Conservation (phyloP, 2,888 invertebrate genomes). For the Phymatocera aterrima region DNA sequence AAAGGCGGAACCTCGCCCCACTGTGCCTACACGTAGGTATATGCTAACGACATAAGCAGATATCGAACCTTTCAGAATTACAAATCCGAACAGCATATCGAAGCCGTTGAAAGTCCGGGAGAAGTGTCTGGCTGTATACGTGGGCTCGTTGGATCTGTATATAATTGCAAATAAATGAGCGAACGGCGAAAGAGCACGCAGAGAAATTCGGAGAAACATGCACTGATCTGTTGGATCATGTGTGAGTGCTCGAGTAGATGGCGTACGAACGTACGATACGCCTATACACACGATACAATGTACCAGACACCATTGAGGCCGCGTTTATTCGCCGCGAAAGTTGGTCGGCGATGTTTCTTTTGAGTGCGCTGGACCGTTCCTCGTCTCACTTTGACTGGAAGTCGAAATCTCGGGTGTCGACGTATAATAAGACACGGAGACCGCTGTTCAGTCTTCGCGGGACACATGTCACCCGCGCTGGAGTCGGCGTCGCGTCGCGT, state of each 20-base stretch:
- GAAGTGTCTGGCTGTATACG: neutral
- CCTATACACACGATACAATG: neutral
- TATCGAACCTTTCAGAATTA: neutral
- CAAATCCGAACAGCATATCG: neutral
- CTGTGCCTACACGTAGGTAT: neutral
- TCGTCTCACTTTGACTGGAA: conserved; percentile 21
- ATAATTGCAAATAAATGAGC: too few relatives aligned
- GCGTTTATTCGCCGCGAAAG: conserved; percentile 17
- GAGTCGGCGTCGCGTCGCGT: conserved; percentile 43
- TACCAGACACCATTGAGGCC: neutral
- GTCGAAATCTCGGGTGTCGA: conserved; percentile 59
- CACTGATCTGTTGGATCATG: too few relatives aligned
- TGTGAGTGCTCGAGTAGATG: too few relatives aligned
- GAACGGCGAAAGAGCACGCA: too few relatives aligned
- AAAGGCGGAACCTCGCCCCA: neutral
- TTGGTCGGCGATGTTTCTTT: neutral
- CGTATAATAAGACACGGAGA: conserved; percentile 66
- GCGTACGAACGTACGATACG: neutral
- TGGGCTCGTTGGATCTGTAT: neutral
- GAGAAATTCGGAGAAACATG: too few relatives aligned
- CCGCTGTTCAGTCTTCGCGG: conserved; percentile 66
- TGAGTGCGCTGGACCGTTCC: neutral
- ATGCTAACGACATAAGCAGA: neutral
- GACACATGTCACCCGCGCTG: conserved; percentile 63
- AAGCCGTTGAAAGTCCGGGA: neutral